A percentile compares a stretch with the other conserved stretches of the same genome.
These are phyloP conservation scores for Idaea biselata DNA, from an alignment of 2,888 invertebrate species.

Conservation along the genomic window DNA sequence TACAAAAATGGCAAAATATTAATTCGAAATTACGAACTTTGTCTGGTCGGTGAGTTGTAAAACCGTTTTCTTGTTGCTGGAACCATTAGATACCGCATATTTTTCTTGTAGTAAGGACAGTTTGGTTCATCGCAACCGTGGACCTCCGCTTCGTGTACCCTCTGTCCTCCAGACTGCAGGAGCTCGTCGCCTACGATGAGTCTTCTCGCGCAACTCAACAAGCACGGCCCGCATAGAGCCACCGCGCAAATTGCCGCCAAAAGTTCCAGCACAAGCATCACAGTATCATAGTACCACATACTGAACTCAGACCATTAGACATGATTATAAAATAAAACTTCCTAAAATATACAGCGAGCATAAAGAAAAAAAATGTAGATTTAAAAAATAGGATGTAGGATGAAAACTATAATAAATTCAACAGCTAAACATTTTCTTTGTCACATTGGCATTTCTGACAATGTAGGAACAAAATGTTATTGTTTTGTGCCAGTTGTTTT, in stretches of 20 bases:
- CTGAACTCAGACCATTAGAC: not conserved
- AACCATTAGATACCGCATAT: conserved; percentile 62
- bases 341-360: not conserved
- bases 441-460: not conserved
- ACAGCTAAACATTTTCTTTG: not conserved
- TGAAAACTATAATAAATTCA: not conserved
- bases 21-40: conserved; percentile 24
- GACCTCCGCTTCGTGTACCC: conserved; percentile 57
- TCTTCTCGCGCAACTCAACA: conserved; percentile 61
- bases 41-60: conserved; percentile 52
- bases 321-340: not conserved
- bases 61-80: conserved; percentile 52
- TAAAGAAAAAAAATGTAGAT: not conserved
- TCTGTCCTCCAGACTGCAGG: conserved; percentile 42
- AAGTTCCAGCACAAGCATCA: conserved; percentile 64
- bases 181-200: conserved; percentile 62
- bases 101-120: conserved; percentile 73
- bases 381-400: not conserved
- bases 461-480: not conserved
- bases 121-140: conserved; percentile 70
- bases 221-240: conserved; percentile 68
- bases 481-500: not conserved
- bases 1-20: not conserved
- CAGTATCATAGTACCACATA: conserved; percentile 34
- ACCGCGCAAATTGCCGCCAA: conserved; percentile 67